phyloP scores from a whole-genome alignment of 2,113 vertebrate species.

The Oenanthe melanoleuca region DNA sequence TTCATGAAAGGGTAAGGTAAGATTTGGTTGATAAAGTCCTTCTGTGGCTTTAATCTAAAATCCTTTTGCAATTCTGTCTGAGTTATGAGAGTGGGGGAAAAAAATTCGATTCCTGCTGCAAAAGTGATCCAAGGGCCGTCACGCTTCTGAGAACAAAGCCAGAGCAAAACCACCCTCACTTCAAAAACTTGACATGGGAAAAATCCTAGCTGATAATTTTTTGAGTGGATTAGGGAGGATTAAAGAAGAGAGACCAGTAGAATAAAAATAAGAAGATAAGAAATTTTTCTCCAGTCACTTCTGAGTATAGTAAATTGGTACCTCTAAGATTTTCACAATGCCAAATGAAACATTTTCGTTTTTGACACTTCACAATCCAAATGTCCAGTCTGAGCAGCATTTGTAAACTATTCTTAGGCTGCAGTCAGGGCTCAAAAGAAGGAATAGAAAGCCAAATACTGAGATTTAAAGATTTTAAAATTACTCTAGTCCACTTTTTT shows the following conservation, averaged over 20 bases:
- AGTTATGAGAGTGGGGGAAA: background rate
- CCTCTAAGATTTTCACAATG: slow-evolving; percentile 6
- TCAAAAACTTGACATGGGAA: slow-evolving; percentile 38
- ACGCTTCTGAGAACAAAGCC: slow-evolving; percentile 45
- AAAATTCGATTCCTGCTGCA: slow-evolving; percentile 20
- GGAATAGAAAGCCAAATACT: background rate
- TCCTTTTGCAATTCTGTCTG: slow-evolving; percentile 10
- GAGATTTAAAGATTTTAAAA: background rate
- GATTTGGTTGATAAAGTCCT: slow-evolving; percentile 6
- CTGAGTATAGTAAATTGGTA: slow-evolving; percentile 40
- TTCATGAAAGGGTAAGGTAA: background rate
- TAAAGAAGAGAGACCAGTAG: slow-evolving; percentile 31
- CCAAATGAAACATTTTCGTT: background rate
- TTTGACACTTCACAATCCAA: background rate
- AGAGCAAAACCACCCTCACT: slow-evolving; percentile 39
- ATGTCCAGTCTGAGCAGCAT: background rate
- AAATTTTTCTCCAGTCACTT: slow-evolving; percentile 14
- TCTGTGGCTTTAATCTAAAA: slow-evolving; percentile 15
- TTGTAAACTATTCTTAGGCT: background rate
- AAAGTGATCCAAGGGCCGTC: slow-evolving; percentile 27
- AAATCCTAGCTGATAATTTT: slow-evolving; percentile 57
- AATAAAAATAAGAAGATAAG: slow-evolving; percentile 58
- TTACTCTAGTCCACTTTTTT: background rate
- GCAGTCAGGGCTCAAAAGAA: background rate
- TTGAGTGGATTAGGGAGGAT: slow-evolving; percentile 56